Percentiles rank a stretch among this genome's conserved stretches.
These are phyloP conservation scores for Stictonetta naevosa DNA, from an alignment of 2,113 vertebrate species.

Conservation along the genomic window DNA sequence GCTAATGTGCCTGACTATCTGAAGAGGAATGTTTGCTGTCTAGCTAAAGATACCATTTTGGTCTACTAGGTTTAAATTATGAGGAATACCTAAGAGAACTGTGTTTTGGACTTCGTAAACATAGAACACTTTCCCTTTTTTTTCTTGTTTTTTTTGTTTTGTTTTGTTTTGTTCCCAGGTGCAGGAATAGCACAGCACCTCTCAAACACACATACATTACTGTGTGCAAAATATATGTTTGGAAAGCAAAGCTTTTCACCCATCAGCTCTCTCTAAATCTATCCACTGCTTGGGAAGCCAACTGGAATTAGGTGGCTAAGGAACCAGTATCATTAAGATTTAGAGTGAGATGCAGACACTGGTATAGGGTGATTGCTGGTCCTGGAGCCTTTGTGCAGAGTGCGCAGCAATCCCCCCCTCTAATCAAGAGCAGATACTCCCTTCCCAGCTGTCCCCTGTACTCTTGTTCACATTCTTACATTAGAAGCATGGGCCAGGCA, in stretches of 20 bases:
- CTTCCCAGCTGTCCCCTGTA: conserved; percentile 21
- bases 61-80: neutral
- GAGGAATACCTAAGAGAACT: neutral
- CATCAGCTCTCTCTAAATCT: neutral
- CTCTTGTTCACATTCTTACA: conserved; percentile 18
- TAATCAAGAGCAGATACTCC: conserved; percentile 60
- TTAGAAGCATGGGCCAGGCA: neutral
- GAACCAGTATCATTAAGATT: neutral
- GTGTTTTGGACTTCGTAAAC: neutral
- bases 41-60: neutral
- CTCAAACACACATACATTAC: neutral
- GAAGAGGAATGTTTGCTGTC: neutral
- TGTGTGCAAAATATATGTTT: neutral
- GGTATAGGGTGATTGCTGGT: conserved; percentile 4
- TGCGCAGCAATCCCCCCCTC: neutral
- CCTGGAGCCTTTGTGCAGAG: neutral
- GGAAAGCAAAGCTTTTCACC: neutral
- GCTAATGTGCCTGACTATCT: neutral
- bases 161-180: neutral
- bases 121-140: neutral
- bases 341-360: neutral
- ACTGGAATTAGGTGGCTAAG: neutral
- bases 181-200: neutral
- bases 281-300: neutral
- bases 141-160: neutral